Base-by-base conservation (phyloP, 2,797 vertebrate genomes). In the Linurgus olivaceus region DNA sequence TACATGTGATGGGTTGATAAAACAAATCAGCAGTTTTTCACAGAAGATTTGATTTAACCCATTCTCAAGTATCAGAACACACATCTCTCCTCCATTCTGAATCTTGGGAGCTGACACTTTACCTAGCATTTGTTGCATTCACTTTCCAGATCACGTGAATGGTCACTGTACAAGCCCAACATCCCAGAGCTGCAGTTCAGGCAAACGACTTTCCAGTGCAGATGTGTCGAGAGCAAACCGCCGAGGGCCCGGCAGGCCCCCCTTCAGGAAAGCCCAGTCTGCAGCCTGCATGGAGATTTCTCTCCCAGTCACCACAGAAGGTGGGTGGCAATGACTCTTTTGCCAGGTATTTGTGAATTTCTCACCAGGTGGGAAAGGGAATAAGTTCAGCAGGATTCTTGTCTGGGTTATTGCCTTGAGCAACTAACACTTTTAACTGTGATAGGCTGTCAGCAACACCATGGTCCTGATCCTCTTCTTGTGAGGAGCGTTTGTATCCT, bases 241-340 rank as follows among this genome's bases (percentile, higher is more conserved):
- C 94, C 98, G 99, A 84, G 99, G 98, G 94, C 98, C 99, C 9
- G 99, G 98, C 96, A 98, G 98, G 97, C 99, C 99, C 74, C 99
- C 99, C 88, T 99, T 99, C 98, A 98, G 99, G 97, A 99, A 99
- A 98, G 99, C 99, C 74, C 99, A 99, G 98, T 99, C 99, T 81
- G 99, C 99, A 91, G 99, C 99, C 98, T 99, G 99, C 98, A 99
- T 99, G 99, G 99, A 99, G 98, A 98, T 99, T 97, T 99, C 99
- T 97, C 98, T 99, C 98, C 99, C 99, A 96, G 98, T 99, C 97
- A 98, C 98, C 98, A 98, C 98, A 96, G 99, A 99, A 99, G 99
- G 99, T 99, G 98, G 98, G 98, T 98, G 98, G 97, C 98, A 68
- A 16, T 86, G 31, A 77, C 16, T 71, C 17, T 70, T 68, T 62